Percentiles rank a stretch among this genome's conserved stretches.
phyloP scores from a whole-genome alignment of 2,888 invertebrate genomes.

The Acronicta leporina region DNA sequence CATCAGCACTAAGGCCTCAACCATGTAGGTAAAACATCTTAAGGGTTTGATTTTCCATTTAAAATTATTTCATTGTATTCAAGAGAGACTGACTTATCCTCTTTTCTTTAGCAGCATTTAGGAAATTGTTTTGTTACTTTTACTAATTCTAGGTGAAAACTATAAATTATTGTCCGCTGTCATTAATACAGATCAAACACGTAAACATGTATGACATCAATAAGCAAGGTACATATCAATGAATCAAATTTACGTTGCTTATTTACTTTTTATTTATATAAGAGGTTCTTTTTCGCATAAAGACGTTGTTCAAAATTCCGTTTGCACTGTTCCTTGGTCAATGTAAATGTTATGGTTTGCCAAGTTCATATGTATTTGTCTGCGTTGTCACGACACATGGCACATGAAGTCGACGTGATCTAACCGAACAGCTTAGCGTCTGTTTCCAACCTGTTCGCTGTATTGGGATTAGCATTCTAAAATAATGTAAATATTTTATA shows the following conservation, averaged over 20 bases:
- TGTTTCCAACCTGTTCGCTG: constrained; percentile 47
- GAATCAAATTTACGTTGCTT: constrained; percentile 70
- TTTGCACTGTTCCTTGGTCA: constrained; percentile 59
- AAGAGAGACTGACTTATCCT: constrained; percentile 86
- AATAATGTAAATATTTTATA: constrained; percentile 66
- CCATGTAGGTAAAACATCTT: constrained; percentile 74
- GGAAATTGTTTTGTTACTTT: constrained; percentile 80
- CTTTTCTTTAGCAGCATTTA: constrained; percentile 85
- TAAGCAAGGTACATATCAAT: constrained; percentile 85
- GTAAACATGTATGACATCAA: constrained; percentile 65
- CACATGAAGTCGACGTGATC: constrained; percentile 61
- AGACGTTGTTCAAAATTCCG: constrained; percentile 85
- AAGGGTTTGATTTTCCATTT: constrained; percentile 77
- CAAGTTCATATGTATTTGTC: constrained; percentile 61
- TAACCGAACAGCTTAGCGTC: constrained; percentile 46
- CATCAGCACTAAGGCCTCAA: constrained; percentile 56
- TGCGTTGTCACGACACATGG: constrained; percentile 64
- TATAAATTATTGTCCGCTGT: constrained; percentile 68
- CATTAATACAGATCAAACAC: constrained; percentile 58
- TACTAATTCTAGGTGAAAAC: constrained; percentile 69
- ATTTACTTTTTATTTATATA: constrained; percentile 57
- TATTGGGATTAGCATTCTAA: constrained; percentile 55
- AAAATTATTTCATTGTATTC: constrained; percentile 80
- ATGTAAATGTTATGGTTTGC: constrained; percentile 64
- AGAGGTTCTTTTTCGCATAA: constrained; percentile 87